phyloP scores from a whole-genome alignment of 1,140 invertebrate genomes.

The Heliconius himera region DNA sequence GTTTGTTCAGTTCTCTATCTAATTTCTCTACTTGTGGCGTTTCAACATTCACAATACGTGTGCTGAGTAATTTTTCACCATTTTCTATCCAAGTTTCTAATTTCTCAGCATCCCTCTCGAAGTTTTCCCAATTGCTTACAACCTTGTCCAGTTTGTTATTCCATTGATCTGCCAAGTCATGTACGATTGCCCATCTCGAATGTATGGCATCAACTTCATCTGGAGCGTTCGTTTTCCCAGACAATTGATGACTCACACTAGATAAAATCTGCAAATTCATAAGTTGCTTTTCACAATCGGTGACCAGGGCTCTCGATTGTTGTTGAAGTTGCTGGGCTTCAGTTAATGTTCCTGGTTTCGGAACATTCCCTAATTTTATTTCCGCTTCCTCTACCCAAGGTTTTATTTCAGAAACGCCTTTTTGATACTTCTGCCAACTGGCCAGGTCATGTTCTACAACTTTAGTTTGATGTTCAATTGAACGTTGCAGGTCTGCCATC shows the following conservation, averaged over 20 bases:
- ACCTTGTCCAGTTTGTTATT: conserved; percentile 90
- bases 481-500: conserved; percentile 86
- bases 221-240: conserved; percentile 86
- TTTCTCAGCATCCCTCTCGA: conserved; percentile 87
- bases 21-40: conserved; percentile 87
- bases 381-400: conserved; percentile 95
- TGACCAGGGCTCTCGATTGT: conserved; percentile 86
- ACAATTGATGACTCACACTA: conserved; percentile 87
- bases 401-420: conserved; percentile 88
- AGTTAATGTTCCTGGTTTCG: conserved; percentile 88
- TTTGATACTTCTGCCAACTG: conserved; percentile 93
- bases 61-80: conserved; percentile 84
- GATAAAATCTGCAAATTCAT: conserved; percentile 88
- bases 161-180: conserved; percentile 88
- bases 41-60: conserved; percentile 83
- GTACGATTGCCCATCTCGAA: conserved; percentile 89
- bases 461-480: conserved; percentile 87
- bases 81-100: conserved; percentile 88
- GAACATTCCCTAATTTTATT: conserved; percentile 86
- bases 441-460: conserved; percentile 88
- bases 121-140: conserved; percentile 89
- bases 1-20: conserved; percentile 86
- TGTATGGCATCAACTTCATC: conserved; percentile 92
- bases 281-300: conserved; percentile 89
- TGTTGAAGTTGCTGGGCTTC: conserved; percentile 90